phyloP scores from a whole-genome alignment of 2,888 invertebrate genomes.

The Ceraclea dissimilis region DNA sequence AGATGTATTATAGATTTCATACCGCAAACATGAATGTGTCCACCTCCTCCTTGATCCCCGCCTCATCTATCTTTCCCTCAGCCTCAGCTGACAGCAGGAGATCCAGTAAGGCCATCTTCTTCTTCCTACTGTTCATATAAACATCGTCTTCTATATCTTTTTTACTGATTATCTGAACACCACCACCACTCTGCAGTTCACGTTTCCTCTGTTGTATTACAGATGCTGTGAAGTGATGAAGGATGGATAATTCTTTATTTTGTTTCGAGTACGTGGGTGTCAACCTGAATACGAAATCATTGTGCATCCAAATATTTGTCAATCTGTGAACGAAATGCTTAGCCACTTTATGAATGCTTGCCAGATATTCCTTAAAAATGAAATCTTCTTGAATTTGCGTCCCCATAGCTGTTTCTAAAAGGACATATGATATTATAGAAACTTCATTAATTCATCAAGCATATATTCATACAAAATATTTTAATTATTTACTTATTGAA shows the following conservation, averaged over 20 bases:
- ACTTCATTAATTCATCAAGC: too few relatives aligned
- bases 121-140: slow-evolving; percentile 30
- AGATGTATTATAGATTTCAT: too few relatives aligned
- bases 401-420: slow-evolving; percentile 6
- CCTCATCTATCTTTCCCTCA: slow-evolving; percentile 48
- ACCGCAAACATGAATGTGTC: slow-evolving; percentile 68
- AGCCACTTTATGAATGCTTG: neutral
- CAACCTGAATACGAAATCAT: slow-evolving; percentile 45
- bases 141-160: slow-evolving; percentile 5
- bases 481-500: neutral
- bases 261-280: slow-evolving; percentile 44
- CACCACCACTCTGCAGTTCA: neutral
- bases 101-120: slow-evolving; percentile 56
- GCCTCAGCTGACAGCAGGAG: slow-evolving; percentile 51
- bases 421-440: too few relatives aligned
- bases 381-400: neutral
- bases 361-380: neutral
- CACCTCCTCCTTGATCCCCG: slow-evolving; percentile 59
- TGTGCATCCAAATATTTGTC: slow-evolving; percentile 50
- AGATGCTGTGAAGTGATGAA: slow-evolving; percentile 14
- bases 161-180: neutral
- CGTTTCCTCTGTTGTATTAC: slow-evolving; percentile 13
- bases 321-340: slow-evolving; percentile 34
- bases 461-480: too few relatives aligned
- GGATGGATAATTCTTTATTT: slow-evolving; percentile 30